These are phyloP conservation scores for Eilema depressum DNA, from an alignment of 2,888 invertebrate genomes.

Conservation along the genomic window DNA sequence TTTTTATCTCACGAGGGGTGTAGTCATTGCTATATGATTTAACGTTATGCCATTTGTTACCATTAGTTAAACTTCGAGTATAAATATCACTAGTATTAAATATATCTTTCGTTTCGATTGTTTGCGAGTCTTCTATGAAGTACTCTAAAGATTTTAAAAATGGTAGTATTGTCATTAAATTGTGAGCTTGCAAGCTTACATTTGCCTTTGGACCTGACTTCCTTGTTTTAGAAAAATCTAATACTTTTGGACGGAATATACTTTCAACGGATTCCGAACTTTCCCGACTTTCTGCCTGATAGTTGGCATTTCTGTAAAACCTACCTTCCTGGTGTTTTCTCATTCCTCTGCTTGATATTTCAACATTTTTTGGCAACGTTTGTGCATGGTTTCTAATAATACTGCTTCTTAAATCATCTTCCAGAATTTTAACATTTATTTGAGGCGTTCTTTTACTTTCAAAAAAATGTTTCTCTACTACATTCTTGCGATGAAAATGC, in stretches of 20 bases:
- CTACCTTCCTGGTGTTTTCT: slow-evolving; percentile 54
- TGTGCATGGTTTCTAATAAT: slow-evolving; percentile 68
- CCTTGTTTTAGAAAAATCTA: slow-evolving; percentile 37
- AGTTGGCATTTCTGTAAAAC: slow-evolving; percentile 62
- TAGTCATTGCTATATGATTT: slow-evolving; percentile 74
- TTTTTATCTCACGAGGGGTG: slow-evolving; percentile 67
- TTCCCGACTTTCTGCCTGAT: slow-evolving; percentile 29
- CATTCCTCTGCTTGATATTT: slow-evolving; percentile 69
- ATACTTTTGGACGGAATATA: slow-evolving; percentile 44
- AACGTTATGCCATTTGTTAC: slow-evolving; percentile 79
- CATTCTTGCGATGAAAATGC: slow-evolving; percentile 65
- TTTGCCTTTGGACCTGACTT: slow-evolving; percentile 44
- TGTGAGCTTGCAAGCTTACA: slow-evolving; percentile 53
- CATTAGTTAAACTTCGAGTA: slow-evolving; percentile 64
- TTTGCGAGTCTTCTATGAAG: slow-evolving; percentile 56
- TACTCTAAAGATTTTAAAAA: slow-evolving; percentile 75
- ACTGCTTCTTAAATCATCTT: slow-evolving; percentile 65
- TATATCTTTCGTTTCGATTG: slow-evolving; percentile 37
- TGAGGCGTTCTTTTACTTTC: slow-evolving; percentile 66
- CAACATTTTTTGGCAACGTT: slow-evolving; percentile 64
- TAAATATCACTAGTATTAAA: slow-evolving; percentile 59
- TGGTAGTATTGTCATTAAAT: slow-evolving; percentile 66
- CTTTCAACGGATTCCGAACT: slow-evolving; percentile 33
- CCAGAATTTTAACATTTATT: slow-evolving; percentile 75
- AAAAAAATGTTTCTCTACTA: slow-evolving; percentile 58